Percentiles rank a stretch among this genome's conserved stretches.
Evolutionary conservation across 2,888 invertebrate species (phyloP).

Genomic region (Choristoneura rosaceana): DNA sequence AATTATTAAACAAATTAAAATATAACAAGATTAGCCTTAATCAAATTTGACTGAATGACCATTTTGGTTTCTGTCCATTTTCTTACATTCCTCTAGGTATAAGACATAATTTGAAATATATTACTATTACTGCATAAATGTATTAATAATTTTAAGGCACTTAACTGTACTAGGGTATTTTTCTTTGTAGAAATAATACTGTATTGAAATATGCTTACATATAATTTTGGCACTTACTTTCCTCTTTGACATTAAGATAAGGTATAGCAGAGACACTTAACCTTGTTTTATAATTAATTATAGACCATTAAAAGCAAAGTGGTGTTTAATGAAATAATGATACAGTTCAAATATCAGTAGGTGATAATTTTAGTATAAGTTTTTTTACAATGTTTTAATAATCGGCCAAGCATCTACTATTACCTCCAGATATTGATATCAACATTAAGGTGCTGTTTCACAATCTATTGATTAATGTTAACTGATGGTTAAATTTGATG

Average conservation of each 20-base stretch:
- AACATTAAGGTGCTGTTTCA: no score
- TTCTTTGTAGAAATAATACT: slow-evolving; percentile 27
- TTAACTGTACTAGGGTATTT: slow-evolving; percentile 9
- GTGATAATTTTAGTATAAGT: background rate
- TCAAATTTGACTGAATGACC: slow-evolving; percentile 22
- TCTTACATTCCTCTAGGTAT: slow-evolving; percentile 58
- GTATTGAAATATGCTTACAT: slow-evolving; percentile 23
- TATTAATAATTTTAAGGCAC: slow-evolving; percentile 38
- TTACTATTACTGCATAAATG: slow-evolving; percentile 34
- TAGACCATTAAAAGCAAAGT: background rate
- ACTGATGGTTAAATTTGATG: no score
- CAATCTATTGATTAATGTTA: no score
- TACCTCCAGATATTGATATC: background rate
- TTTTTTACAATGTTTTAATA: background rate
- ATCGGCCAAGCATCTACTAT: no score
- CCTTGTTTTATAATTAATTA: background rate
- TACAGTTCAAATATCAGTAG: slow-evolving; percentile 16
- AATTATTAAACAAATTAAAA: background rate
- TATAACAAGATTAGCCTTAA: background rate
- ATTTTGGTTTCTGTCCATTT: slow-evolving; percentile 39
- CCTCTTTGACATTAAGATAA: background rate
- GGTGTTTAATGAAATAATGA: background rate
- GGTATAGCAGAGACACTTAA: background rate
- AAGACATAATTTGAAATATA: slow-evolving; percentile 34
- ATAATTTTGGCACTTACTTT: slow-evolving; percentile 17